phyloP scores from a whole-genome alignment of 92 coral and sea anemone genomes.

The Parazoanthus darwini region DNA sequence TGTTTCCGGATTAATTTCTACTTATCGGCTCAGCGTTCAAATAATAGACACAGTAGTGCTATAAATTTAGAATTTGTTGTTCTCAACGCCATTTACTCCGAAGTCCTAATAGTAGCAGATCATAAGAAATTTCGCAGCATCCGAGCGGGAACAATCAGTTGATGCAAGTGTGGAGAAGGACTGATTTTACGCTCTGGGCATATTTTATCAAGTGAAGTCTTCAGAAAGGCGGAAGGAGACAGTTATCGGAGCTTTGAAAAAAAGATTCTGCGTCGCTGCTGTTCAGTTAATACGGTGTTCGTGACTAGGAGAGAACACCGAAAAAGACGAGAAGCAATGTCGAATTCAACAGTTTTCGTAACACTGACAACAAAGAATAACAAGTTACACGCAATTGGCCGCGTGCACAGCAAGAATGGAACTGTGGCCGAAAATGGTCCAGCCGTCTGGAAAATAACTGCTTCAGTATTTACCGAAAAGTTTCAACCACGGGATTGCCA shows the following conservation, averaged over 20 bases:
- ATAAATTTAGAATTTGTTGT: not conserved
- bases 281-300: not conserved
- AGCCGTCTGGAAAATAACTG: slow-evolving; percentile 34
- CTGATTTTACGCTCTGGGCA: not conserved
- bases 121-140: not conserved
- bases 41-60: not conserved
- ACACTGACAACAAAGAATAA: slow-evolving; percentile 4
- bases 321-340: not conserved
- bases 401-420: slow-evolving; percentile 1
- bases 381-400: slow-evolving; percentile 3
- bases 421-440: not conserved
- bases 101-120: not conserved
- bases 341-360: slow-evolving; percentile 16
- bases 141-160: not conserved
- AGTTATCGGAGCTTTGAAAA: too few relatives aligned
- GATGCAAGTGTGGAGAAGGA: not conserved
- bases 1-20: slow-evolving; percentile 20
- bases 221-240: not conserved
- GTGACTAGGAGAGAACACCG: not conserved
- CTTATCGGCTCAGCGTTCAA: not conserved
- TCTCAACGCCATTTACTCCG: not conserved
- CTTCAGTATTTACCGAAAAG: slow-evolving; percentile 7
- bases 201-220: too few relatives aligned
- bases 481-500: not conserved
- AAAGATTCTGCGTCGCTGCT: too few relatives aligned